A percentile compares a stretch with the other conserved stretches of the same genome.
phyloP scores from a whole-genome alignment of 2,888 invertebrate species.

The Helicoverpa assulta region DNA sequence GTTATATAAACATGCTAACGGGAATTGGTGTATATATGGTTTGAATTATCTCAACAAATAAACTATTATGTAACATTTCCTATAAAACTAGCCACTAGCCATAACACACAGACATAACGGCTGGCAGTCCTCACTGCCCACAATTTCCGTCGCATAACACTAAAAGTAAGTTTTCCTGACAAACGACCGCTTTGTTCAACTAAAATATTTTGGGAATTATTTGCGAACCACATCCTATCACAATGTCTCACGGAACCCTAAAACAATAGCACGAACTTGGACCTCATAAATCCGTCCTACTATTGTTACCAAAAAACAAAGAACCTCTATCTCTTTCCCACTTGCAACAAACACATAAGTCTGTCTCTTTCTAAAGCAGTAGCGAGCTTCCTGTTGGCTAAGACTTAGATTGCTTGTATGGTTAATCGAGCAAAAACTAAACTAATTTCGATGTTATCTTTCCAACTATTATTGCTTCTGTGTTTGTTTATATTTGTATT shows the following conservation, averaged over 20 bases:
- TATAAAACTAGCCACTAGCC: neutral
- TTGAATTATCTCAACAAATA: slow-evolving; percentile 5
- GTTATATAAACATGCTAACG: neutral
- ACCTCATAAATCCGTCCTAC: slow-evolving; percentile 66
- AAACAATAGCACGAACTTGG: slow-evolving; percentile 67
- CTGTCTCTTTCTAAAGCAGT: slow-evolving; percentile 35
- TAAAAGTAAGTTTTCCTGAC: slow-evolving; percentile 40
- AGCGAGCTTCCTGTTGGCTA: slow-evolving; percentile 56
- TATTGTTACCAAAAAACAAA: slow-evolving; percentile 72
- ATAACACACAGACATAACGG: neutral
- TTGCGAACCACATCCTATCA: slow-evolving; percentile 55
- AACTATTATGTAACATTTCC: neutral
- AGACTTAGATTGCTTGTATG: slow-evolving; percentile 57
- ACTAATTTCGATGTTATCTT: slow-evolving; percentile 63
- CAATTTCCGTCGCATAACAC: slow-evolving; percentile 35
- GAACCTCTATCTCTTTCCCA: slow-evolving; percentile 32
- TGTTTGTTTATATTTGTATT: slow-evolving; percentile 41
- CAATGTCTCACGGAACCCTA: slow-evolving; percentile 55
- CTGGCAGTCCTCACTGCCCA: neutral
- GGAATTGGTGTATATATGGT: too few relatives aligned
- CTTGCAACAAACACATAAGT: slow-evolving; percentile 1
- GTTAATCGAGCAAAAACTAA: slow-evolving; percentile 66
- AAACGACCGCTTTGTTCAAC: slow-evolving; percentile 35
- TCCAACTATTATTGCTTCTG: slow-evolving; percentile 33
- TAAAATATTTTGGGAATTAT: slow-evolving; percentile 56